Conservation (phyloP, 2,113 vertebrate species). For the Melospiza melodia region DNA sequence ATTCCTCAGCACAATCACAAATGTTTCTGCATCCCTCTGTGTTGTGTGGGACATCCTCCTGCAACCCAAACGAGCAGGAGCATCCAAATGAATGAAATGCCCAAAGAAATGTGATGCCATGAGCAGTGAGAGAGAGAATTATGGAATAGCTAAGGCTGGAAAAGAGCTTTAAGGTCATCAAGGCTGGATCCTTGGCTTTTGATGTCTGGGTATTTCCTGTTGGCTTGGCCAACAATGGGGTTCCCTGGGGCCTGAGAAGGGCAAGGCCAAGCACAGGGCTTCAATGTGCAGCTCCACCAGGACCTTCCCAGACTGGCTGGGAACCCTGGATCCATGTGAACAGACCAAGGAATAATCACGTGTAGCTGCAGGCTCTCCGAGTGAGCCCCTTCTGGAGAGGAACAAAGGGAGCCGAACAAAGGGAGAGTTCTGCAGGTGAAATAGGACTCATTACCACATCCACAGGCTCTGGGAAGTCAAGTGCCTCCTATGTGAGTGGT, state of each 20-base stretch:
- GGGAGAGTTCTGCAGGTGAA: neutral
- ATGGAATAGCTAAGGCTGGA: neutral
- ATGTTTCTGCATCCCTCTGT: neutral
- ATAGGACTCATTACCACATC: neutral
- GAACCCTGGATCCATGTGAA: neutral
- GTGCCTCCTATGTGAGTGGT: neutral
- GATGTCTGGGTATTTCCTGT: neutral
- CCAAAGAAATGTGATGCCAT: neutral
- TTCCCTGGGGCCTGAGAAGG: neutral
- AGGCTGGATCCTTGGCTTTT: neutral
- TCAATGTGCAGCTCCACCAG: neutral
- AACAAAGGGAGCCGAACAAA: neutral
- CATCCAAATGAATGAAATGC: fast-evolving
- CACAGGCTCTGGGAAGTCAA: neutral
- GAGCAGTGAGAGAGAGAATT: neutral
- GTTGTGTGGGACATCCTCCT: too few species aligned
- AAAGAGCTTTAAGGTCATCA: neutral
- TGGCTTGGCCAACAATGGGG: neutral
- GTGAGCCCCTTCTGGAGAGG: neutral
- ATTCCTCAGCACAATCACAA: neutral
- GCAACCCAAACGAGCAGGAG: neutral
- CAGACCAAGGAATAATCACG: neutral
- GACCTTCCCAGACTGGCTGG: neutral
- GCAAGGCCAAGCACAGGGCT: neutral
- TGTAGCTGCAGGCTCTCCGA: neutral